Conservation (phyloP, 2,888 invertebrate species). For the Amorpha juglandis region DNA sequence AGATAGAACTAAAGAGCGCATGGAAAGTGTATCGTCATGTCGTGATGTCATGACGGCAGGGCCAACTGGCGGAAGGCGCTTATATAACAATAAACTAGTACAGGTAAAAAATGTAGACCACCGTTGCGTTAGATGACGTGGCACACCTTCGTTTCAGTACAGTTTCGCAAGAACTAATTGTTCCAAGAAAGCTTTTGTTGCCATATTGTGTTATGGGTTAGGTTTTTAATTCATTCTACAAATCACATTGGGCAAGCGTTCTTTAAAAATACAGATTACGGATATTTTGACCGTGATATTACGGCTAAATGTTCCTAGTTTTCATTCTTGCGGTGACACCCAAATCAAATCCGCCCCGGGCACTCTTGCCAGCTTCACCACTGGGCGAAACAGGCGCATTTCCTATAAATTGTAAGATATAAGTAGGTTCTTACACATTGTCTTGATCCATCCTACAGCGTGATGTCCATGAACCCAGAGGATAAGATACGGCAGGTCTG, state of each 20-base stretch:
- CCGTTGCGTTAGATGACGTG: conserved; percentile 25
- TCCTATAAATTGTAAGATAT: background rate
- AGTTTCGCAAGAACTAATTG: conserved; percentile 2
- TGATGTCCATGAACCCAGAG: conserved; percentile 44
- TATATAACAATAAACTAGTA: conserved; percentile 25
- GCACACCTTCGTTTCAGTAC: conserved; percentile 8
- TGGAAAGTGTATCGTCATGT: conserved; percentile 6
- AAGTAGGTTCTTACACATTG: background rate
- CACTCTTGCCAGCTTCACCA: too few relatives aligned
- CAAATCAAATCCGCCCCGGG: too few relatives aligned
- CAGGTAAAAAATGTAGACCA: conserved; percentile 26
- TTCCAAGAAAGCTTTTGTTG: background rate
- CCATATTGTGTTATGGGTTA: too few relatives aligned
- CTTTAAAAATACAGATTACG: too few relatives aligned
- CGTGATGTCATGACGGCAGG: conserved; percentile 8
- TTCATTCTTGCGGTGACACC: too few relatives aligned
- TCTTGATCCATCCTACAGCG: conserved; percentile 25
- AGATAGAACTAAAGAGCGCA: background rate
- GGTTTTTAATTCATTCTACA: too few relatives aligned
- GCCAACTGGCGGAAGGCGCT: conserved; percentile 9
- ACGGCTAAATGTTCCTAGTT: too few relatives aligned
- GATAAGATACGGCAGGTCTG: conserved; percentile 57
- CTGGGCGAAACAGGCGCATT: too few relatives aligned
- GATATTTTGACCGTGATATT: too few relatives aligned
- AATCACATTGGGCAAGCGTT: too few relatives aligned